These are phyloP conservation scores for Tetragnatha versicolor DNA, from an alignment of 1,140 invertebrate genomes.

Conservation along the genomic window DNA sequence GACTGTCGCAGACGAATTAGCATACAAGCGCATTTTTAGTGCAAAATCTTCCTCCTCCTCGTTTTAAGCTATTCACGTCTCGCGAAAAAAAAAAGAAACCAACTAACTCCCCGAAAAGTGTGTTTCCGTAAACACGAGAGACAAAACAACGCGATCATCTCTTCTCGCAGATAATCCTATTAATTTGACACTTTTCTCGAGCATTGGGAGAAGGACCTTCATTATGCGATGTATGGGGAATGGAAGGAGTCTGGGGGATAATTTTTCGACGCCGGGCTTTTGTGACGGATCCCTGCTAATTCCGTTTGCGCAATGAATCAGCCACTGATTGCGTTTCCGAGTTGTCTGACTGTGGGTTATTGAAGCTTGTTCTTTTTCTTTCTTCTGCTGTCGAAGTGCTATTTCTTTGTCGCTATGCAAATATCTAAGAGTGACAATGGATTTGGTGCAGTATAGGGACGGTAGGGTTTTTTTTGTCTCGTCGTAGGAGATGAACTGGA, in stretches of 20 bases:
- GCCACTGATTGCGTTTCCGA: constrained; percentile 34
- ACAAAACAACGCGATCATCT: constrained; percentile 22
- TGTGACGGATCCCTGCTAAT: constrained; percentile 23
- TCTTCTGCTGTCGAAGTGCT: neutral
- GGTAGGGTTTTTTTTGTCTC: too few species aligned
- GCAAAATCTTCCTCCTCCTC: too few species aligned
- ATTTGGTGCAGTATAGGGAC: too few species aligned
- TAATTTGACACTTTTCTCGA: constrained; percentile 27
- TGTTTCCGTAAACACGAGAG: too few species aligned
- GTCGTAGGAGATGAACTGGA: too few species aligned
- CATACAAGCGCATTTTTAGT: too few species aligned
- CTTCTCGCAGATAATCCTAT: constrained; percentile 31
- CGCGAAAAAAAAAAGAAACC: too few species aligned
- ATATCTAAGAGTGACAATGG: constrained; percentile 1
- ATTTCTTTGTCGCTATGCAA: constrained; percentile 24
- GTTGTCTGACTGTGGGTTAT: too few species aligned
- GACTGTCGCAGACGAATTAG: too few species aligned
- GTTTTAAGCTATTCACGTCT: too few species aligned
- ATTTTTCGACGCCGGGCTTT: constrained; percentile 2
- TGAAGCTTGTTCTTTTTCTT: constrained; percentile 1
- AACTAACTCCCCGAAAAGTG: too few species aligned
- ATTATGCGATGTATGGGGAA: neutral
- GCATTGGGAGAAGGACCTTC: neutral
- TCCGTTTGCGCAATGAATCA: constrained; percentile 41
- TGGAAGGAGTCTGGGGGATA: constrained; percentile 7